Conservation (phyloP, 2,113 vertebrate species). For the Ariopsis seemanni region DNA sequence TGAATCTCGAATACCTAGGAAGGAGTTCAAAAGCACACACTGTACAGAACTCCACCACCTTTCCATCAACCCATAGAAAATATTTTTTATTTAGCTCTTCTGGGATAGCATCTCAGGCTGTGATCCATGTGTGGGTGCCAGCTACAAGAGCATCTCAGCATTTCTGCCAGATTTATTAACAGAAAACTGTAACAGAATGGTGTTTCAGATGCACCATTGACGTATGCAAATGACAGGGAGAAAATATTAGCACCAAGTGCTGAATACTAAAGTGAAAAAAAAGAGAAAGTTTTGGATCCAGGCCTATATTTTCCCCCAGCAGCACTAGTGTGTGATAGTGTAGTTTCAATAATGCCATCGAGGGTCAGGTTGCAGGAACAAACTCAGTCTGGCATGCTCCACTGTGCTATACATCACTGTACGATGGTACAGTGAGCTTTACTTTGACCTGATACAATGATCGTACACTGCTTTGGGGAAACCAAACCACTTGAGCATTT, state of each 20-base stretch:
- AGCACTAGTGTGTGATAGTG: background rate
- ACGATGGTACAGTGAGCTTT: background rate
- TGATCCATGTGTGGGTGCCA: constrained; percentile 70
- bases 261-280: constrained; percentile 56
- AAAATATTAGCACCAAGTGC: constrained; percentile 69
- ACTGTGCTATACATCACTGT: background rate
- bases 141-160: constrained; percentile 72
- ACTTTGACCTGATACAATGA: constrained; percentile 16
- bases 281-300: background rate
- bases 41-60: background rate
- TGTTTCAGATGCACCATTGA: constrained; percentile 69
- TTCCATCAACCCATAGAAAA: constrained; percentile 43
- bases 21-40: background rate
- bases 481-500: background rate
- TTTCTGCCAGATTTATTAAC: constrained; percentile 75
- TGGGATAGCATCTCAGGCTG: constrained; percentile 65
- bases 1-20: constrained; percentile 1
- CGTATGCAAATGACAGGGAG: constrained; percentile 76
- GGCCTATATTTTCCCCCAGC: background rate
- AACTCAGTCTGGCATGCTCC: background rate
- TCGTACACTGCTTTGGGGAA: constrained; percentile 19
- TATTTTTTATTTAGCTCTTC: constrained; percentile 65
- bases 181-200: constrained; percentile 75
- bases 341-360: constrained; percentile 4
- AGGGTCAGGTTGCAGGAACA: constrained; percentile 10